A percentile compares a stretch with the other conserved stretches of the same genome.
phyloP scores from a whole-genome alignment of 2,888 invertebrate genomes.

The Tillus elongatus region DNA sequence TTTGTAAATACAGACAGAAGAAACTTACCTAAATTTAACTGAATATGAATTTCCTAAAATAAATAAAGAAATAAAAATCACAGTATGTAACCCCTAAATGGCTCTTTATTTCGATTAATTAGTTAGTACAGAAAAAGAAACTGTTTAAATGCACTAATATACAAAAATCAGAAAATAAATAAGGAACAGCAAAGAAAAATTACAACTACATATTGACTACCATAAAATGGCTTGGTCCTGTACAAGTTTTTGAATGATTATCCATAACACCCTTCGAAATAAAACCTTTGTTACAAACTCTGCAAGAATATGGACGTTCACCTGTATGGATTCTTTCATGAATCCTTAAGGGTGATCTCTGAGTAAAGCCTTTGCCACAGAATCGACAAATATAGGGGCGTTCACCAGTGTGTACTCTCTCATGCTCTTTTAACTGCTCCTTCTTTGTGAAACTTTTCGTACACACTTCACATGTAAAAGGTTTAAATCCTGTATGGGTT shows the following conservation, averaged over 20 bases:
- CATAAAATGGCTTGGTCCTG: too few species aligned
- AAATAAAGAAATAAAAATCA: too few species aligned
- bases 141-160: too few species aligned
- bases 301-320: slow-evolving; percentile 49
- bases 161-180: slow-evolving; percentile 7
- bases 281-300: slow-evolving; percentile 34
- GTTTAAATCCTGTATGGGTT: slow-evolving; percentile 42
- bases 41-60: too few species aligned
- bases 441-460: slow-evolving; percentile 46
- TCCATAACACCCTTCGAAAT: slow-evolving; percentile 36
- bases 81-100: too few species aligned
- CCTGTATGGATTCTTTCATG: slow-evolving; percentile 55
- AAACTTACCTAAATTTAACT: too few species aligned
- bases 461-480: slow-evolving; percentile 36
- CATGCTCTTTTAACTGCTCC: slow-evolving; percentile 38
- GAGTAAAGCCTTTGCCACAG: slow-evolving; percentile 39
- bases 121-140: too few species aligned
- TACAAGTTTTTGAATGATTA: slow-evolving; percentile 34
- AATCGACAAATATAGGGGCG: slow-evolving; percentile 38
- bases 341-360: slow-evolving; percentile 50
- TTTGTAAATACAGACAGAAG: too few species aligned
- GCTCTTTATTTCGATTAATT: too few species aligned
- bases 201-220: slow-evolving; percentile 31
- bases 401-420: slow-evolving; percentile 37
- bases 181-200: slow-evolving; percentile 18